Evolutionary conservation across 2,797 vertebrate species (phyloP), one percentile per base, ranked within the genome.

Genomic region (Melanotaenia nigrans): DNA sequence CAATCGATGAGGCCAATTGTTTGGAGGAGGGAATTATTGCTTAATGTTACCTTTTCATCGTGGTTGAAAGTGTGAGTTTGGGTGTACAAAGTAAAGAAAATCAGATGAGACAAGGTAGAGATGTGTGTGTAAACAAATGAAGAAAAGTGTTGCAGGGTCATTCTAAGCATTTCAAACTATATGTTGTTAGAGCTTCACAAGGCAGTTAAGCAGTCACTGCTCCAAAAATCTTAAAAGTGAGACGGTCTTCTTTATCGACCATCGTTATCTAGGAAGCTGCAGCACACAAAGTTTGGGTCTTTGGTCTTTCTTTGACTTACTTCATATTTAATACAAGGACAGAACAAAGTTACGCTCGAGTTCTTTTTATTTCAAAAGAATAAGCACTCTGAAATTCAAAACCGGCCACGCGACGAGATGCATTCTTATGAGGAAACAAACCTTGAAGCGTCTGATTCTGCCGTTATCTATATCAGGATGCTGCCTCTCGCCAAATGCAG

Each of bases 381-480:
- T 73, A 67, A 79, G 71, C 42, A 24, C 36, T 66, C 75, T 66
- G 68, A 76, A 77, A 84, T 81, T 86, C 69, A 83, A 81, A 92
- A 65, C 66, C 57, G 65, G 66, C 76, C 74, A 58, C 66, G 73
- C 61, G 86, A 82, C 82, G 73, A 73, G 77, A 83, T 77, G 68
- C 84, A 83, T 87, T 83, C 68, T 77, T 81, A 82, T 74, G 80
- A 85, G 76, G 59, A 35, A 5, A 25, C 8, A 74, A 78, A 65
- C 64, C 78, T 85, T 65, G 65, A 65, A 82, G 78, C 75, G 71
- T 81, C 66, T 68, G 56, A 59, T 45, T 84, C 64, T 59, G 57
- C 70, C 58, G 77, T 92, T 92, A 92, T 92, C 93, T 92, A 67
- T 80, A 87, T 92, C 85, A 77, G 71, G 70, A 87, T 33, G 82